phyloP scores from a whole-genome alignment of 2,888 invertebrate genomes.

The Spisula solida region DNA sequence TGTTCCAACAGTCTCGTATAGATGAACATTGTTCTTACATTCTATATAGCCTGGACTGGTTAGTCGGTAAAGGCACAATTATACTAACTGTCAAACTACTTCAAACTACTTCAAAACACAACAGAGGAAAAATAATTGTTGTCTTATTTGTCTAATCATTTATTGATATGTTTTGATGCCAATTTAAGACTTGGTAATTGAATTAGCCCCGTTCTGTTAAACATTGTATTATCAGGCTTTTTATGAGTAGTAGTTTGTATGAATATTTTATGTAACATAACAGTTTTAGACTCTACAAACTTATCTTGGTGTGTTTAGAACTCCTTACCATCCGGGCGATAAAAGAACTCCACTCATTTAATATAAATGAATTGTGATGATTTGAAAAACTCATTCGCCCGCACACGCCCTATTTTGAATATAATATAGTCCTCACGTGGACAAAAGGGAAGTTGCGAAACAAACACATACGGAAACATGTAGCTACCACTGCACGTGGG shows the following conservation, averaged over 20 bases:
- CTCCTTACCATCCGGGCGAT: background rate
- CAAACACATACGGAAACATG: no score
- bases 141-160: conserved; percentile 61
- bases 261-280: conserved; percentile 35
- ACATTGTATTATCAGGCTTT: conserved; percentile 50
- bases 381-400: background rate
- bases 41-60: no score
- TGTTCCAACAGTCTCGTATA: no score
- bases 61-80: no score
- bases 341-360: background rate
- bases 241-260: conserved; percentile 24
- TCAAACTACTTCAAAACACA: background rate
- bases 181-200: conserved; percentile 52
- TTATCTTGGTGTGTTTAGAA: background rate
- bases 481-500: no score
- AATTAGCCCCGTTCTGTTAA: conserved; percentile 62
- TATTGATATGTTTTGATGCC: conserved; percentile 63
- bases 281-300: background rate
- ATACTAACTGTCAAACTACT: no score
- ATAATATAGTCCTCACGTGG: background rate
- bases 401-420: no score
- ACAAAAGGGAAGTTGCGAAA: background rate
- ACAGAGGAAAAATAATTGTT: conserved; percentile 50
- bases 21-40: no score
- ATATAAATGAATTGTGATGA: background rate